These are phyloP conservation scores for Mallotus villosus DNA, from an alignment of 2,797 vertebrate genomes.

Conservation along the genomic window DNA sequence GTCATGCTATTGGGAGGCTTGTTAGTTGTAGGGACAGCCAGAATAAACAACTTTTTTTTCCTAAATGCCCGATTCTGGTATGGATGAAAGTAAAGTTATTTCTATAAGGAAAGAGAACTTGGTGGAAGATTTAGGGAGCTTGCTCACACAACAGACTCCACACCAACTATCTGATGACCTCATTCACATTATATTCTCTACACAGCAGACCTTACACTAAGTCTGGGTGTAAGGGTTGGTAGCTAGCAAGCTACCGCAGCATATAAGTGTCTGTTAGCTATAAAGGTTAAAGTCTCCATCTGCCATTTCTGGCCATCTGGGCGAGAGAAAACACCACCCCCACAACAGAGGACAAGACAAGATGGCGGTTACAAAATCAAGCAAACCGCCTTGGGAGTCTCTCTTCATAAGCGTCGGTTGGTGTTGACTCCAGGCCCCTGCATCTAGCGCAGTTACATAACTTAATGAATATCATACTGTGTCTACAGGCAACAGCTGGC, in stretches of 20 bases:
- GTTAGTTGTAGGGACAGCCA: no score
- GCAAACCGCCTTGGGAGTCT: neutral
- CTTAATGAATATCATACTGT: conserved; percentile 3
- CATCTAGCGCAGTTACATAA: neutral
- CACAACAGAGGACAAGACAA: conserved; percentile 16
- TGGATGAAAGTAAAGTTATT: no score
- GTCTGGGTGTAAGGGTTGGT: neutral
- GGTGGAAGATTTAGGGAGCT: no score
- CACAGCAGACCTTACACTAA: neutral
- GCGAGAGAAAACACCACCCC: conserved; percentile 30
- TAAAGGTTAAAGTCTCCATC: conserved; percentile 31
- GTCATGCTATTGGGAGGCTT: no score
- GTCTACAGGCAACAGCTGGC: neutral
- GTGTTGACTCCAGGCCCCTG: neutral
- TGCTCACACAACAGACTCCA: no score
- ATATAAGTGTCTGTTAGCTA: conserved; percentile 11
- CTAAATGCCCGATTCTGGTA: no score
- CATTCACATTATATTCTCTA: neutral
- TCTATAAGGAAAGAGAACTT: no score
- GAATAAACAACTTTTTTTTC: no score
- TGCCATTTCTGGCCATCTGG: conserved; percentile 36
- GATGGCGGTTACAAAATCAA: neutral
- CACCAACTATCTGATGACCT: no score
- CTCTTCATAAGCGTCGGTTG: neutral
- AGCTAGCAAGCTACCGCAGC: neutral